phyloP scores from a whole-genome alignment of 2,888 invertebrate genomes.

The Dryococelus australis region DNA sequence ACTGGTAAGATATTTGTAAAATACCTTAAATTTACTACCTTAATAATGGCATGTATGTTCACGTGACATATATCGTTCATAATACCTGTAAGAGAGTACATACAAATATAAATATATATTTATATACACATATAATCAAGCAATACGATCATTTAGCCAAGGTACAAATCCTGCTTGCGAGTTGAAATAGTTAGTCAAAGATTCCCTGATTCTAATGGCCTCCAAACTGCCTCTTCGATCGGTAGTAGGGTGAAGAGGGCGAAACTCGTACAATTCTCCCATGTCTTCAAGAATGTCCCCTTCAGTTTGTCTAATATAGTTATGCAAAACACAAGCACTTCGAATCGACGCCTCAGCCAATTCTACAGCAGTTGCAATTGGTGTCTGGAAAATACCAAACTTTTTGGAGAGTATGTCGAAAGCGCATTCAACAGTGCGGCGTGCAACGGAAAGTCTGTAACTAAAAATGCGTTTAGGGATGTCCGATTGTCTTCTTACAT shows the following conservation, averaged over 20 bases:
- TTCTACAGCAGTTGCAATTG: background rate
- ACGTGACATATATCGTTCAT: too few species aligned
- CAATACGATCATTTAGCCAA: background rate
- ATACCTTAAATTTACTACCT: too few species aligned
- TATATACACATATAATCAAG: background rate
- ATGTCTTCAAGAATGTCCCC: background rate
- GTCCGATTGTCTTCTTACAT: background rate
- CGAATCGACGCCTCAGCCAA: background rate
- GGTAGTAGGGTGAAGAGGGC: too few species aligned
- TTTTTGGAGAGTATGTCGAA: background rate
- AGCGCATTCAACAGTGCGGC: background rate
- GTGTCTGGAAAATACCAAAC: constrained; percentile 13
- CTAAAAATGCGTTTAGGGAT: background rate
- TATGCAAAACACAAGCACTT: constrained; percentile 20
- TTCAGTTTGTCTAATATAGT: background rate
- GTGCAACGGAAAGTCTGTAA: background rate
- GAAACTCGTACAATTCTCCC: too few species aligned
- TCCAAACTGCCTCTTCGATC: too few species aligned
- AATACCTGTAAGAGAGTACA: too few species aligned
- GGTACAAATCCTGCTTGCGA: background rate
- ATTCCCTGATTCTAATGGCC: too few species aligned
- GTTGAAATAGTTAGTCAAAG: background rate
- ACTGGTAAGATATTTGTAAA: too few species aligned
- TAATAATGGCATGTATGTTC: too few species aligned
- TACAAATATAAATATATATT: too few species aligned